Evolutionary conservation across 2,113 vertebrate species (phyloP).

Genomic region (Mastomys coucha): DNA sequence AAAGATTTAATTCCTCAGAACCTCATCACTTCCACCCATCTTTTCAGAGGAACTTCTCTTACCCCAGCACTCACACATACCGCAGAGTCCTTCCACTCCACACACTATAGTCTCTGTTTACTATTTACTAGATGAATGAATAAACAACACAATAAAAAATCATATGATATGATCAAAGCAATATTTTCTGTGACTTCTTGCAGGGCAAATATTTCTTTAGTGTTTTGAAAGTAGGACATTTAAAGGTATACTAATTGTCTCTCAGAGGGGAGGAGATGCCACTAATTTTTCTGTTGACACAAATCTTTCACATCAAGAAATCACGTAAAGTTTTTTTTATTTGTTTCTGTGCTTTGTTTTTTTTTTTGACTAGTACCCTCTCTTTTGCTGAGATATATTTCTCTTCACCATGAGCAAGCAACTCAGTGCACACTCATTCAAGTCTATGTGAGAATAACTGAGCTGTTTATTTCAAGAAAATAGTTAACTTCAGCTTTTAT

Average conservation of each 20-base stretch:
- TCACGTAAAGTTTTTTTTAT: neutral
- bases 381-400: neutral
- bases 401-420: slow-evolving; percentile 1
- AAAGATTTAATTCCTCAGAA: neutral
- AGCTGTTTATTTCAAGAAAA: slow-evolving; percentile 49
- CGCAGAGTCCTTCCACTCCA: neutral
- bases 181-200: neutral
- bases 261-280: slow-evolving; percentile 24
- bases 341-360: neutral
- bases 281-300: slow-evolving; percentile 51
- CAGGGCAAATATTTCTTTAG: slow-evolving; percentile 10
- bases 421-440: neutral
- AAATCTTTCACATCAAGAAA: slow-evolving; percentile 41
- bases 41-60: slow-evolving; percentile 4
- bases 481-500: slow-evolving; percentile 51
- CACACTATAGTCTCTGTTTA: neutral
- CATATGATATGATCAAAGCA: slow-evolving; percentile 4
- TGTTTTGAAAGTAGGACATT: neutral
- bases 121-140: neutral
- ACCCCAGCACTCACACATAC: neutral
- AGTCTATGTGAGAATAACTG: slow-evolving; percentile 28
- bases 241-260: neutral
- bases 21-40: neutral
- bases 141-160: neutral
- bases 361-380: neutral